phyloP scores from a whole-genome alignment of 2,888 invertebrate species.

The Xylota segnis region DNA sequence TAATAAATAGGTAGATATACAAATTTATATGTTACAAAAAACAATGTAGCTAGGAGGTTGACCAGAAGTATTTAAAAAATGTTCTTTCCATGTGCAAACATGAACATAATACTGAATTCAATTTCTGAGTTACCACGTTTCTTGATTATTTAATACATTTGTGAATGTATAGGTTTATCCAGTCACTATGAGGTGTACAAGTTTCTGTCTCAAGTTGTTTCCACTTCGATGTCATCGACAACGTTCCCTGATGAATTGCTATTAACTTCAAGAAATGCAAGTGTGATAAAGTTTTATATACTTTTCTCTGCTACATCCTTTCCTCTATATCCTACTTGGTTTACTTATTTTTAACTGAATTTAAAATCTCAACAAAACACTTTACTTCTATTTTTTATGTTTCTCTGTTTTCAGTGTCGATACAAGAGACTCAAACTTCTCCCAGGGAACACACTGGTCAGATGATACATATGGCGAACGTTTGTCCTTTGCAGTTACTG shows the following conservation, averaged over 20 bases:
- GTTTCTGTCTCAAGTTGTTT: conserved; percentile 61
- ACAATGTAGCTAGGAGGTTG: background rate
- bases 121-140: background rate
- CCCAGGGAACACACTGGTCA: conserved; percentile 86
- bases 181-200: conserved; percentile 22
- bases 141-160: background rate
- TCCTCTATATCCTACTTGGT: conserved; percentile 34
- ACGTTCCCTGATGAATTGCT: conserved; percentile 77
- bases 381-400: conserved; percentile 25
- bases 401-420: conserved; percentile 84
- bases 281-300: conserved; percentile 62
- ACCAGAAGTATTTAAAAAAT: background rate
- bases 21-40: too few species aligned
- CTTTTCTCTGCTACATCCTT: background rate
- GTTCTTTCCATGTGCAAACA: background rate
- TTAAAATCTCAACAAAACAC: conserved; percentile 49
- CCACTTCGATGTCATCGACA: conserved; percentile 65
- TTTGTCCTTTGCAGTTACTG: conserved; percentile 90
- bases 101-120: background rate
- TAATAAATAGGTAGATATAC: too few species aligned
- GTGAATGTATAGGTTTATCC: background rate
- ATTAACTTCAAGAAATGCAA: conserved; percentile 74
- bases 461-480: conserved; percentile 87
- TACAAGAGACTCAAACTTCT: conserved; percentile 85
- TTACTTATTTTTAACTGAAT: conserved; percentile 54